Evolutionary conservation across 2,113 vertebrate species (phyloP).

Genomic region (Sus scrofa): DNA sequence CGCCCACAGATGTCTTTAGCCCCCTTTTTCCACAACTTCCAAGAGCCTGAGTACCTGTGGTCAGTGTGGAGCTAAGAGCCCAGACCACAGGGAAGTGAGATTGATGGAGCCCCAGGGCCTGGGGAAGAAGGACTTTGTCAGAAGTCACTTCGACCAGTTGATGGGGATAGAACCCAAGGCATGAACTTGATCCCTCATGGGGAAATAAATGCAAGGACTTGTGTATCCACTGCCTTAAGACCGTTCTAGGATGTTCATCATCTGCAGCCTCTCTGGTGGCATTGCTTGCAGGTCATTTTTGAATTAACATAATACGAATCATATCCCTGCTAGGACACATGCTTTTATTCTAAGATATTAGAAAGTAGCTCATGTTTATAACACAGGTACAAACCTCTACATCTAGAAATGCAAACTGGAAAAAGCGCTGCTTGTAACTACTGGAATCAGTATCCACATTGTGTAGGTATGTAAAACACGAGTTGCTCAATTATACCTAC

Average conservation of each 20-base stretch:
- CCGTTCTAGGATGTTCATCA: background rate
- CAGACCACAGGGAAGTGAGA: background rate
- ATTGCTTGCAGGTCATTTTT: background rate
- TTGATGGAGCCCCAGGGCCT: background rate
- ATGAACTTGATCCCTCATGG: background rate
- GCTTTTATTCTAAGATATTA: conserved; percentile 36
- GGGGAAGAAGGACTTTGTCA: background rate
- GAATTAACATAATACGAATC: background rate
- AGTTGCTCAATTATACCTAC: background rate
- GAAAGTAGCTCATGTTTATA: background rate
- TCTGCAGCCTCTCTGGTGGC: background rate
- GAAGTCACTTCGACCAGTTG: background rate
- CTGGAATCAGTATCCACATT: background rate
- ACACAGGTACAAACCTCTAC: background rate
- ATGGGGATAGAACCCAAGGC: background rate
- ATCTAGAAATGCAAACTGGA: background rate
- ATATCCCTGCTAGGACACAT: background rate
- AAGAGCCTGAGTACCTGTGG: background rate
- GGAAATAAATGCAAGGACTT: background rate
- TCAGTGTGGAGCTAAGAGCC: background rate
- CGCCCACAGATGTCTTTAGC: background rate
- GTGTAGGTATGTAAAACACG: background rate
- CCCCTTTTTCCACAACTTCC: background rate
- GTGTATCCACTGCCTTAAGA: background rate
- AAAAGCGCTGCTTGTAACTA: background rate